phyloP scores from a whole-genome alignment of 1,140 invertebrate species.

The Dendrolimus kikuchii region DNA sequence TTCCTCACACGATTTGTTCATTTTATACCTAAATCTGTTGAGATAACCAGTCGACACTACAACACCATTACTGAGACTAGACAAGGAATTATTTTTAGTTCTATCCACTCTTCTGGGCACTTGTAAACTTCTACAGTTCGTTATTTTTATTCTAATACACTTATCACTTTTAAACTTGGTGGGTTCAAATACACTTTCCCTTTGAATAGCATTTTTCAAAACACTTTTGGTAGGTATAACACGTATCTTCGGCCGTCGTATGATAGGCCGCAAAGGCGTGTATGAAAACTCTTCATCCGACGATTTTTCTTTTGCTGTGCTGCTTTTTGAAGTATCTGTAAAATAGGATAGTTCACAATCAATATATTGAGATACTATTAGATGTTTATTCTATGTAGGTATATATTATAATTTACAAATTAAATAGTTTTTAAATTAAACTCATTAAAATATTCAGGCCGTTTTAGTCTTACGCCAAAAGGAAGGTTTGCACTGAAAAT shows the following conservation, averaged over 20 bases:
- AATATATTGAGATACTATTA: too few species aligned
- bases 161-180: constrained; percentile 27
- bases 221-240: constrained; percentile 19
- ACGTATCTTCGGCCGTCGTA: constrained; percentile 35
- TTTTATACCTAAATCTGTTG: constrained; percentile 53
- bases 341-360: constrained; percentile 7
- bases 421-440: too few species aligned
- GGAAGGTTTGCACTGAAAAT: too few species aligned
- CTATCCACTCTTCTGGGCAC: background rate
- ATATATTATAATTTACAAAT: too few species aligned
- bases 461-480: too few species aligned
- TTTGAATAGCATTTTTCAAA: constrained; percentile 17
- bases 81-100: too few species aligned
- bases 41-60: constrained; percentile 40
- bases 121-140: constrained; percentile 35
- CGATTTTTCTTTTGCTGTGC: constrained; percentile 25
- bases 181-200: constrained; percentile 39
- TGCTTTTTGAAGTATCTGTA: constrained; percentile 27
- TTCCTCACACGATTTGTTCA: constrained; percentile 26
- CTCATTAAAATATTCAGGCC: too few species aligned
- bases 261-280: constrained; percentile 27
- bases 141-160: constrained; percentile 41
- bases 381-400: too few species aligned
- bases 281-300: constrained; percentile 40
- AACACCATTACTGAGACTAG: constrained; percentile 11